Evolutionary conservation across 2,113 vertebrate species (phyloP), one percentile per base, ranked within the genome.

Genomic region (Loxodonta africana): DNA sequence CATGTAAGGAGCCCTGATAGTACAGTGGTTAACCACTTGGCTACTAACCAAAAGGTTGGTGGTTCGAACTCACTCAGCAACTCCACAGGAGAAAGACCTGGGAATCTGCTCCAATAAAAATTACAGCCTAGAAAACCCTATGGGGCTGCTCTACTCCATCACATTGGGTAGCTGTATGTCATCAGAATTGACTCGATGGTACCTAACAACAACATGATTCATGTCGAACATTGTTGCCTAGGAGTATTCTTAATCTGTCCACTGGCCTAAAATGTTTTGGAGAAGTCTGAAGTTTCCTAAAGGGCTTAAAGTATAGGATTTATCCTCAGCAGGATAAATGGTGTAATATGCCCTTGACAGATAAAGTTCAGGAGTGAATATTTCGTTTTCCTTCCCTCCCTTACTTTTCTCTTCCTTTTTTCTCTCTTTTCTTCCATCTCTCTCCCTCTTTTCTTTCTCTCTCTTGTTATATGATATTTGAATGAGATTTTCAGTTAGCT

Each of bases 151-250:
- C 30, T 73, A 18, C 33, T 37, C n/a, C 9, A 6, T 73, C n/a
- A 73, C 71, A 37, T 73, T 37, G n/a, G 18, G n/a, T 73, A 33
- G 23, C 69, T 71, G 14, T 71, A 33, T n/a, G 26, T n/a, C 18
- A 21, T n/a, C 18, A 21, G 71, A n/a, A n/a, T 73, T 20, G 15
- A 33, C n/a, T 37, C 33, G 37, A 4, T 8, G 7, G 71, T 17
- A 73, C n/a, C n/a, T 18, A 33, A 73, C 71, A 73, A 73, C 63
- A 65, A 28, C 63, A 9, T 90, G 82, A 91, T 92, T 96, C 80
- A 33, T 63, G 26, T 51, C 67, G 51, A 90, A 91, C 23, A 88
- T 21, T 44, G 7, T 91, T 46, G n/a, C 84, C 74, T 92, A 63
- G 73, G 94, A 60, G n/a, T 83, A 18, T 76, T 87, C 46, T 44